Conservation (phyloP, 2,797 vertebrate species). For the Sebastes steindachneri region DNA sequence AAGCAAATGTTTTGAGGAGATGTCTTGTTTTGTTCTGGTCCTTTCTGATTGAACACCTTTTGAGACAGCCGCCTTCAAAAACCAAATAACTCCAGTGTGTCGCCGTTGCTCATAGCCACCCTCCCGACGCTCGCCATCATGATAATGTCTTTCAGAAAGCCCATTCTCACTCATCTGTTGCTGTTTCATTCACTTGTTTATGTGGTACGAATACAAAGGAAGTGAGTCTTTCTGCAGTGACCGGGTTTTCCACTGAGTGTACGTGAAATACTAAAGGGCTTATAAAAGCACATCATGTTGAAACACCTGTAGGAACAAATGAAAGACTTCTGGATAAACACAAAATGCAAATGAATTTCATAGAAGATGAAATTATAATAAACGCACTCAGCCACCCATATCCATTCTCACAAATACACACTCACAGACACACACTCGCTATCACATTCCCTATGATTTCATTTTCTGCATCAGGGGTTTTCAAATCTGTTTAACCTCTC, state of each 20-base stretch:
- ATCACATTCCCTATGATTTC: constrained; percentile 10
- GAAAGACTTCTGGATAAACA: constrained; percentile 19
- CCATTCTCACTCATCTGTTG: constrained; percentile 7
- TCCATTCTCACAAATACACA: neutral
- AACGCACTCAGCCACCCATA: constrained; percentile 4
- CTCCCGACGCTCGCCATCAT: neutral
- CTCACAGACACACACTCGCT: neutral
- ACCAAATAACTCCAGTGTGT: neutral
- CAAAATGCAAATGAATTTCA: constrained; percentile 29
- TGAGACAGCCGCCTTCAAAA: constrained; percentile 5
- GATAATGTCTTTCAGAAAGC: neutral
- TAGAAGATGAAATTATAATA: constrained; percentile 17
- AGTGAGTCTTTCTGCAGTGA: neutral
- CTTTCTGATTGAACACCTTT: constrained; percentile 16
- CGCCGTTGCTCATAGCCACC: neutral
- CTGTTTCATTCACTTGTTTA: neutral
- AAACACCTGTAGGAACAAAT: constrained; percentile 16
- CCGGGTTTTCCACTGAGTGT: neutral
- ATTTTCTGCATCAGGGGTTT: constrained; percentile 41
- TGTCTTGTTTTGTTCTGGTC: constrained; percentile 11
- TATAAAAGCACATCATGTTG: neutral
- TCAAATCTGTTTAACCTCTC: constrained; percentile 14
- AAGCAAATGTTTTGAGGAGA: constrained; percentile 13
- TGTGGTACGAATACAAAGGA: neutral
- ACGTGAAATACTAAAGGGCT: neutral